Conservation (phyloP, 1,140 invertebrate species). For the Drosophila obscura region DNA sequence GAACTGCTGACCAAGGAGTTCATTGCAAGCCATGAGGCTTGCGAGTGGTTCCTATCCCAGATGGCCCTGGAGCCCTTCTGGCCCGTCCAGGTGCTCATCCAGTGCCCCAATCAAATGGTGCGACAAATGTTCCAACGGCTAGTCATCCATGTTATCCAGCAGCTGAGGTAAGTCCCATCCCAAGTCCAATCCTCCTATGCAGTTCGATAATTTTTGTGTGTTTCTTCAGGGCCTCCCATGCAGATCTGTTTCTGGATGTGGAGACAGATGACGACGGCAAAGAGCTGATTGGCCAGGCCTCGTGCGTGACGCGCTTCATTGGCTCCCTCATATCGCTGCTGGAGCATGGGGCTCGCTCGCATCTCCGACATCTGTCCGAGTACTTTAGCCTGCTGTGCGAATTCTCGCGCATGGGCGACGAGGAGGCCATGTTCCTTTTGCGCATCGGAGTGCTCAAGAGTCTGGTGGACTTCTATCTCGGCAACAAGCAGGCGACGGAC, state of each 20-base stretch:
- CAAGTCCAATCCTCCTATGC: too few species aligned
- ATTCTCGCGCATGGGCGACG: slow-evolving; percentile 97
- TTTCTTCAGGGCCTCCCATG: slow-evolving; percentile 86
- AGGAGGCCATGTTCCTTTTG: slow-evolving; percentile 94
- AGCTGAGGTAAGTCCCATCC: slow-evolving; percentile 86
- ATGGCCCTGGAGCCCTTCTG: slow-evolving; percentile 97
- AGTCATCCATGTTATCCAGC: slow-evolving; percentile 96
- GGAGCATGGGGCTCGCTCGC: slow-evolving; percentile 94
- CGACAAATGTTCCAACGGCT: slow-evolving; percentile 96
- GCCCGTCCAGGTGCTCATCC: slow-evolving; percentile 96
- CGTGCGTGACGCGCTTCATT: slow-evolving; percentile 96
- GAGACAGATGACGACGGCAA: slow-evolving; percentile 88
- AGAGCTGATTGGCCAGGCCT: slow-evolving; percentile 91
- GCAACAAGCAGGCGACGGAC: slow-evolving; percentile 86
- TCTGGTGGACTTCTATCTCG: slow-evolving; percentile 96
- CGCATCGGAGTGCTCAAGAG: slow-evolving; percentile 94
- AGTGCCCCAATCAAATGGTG: slow-evolving; percentile 98
- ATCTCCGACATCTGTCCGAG: slow-evolving; percentile 94
- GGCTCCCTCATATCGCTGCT: slow-evolving; percentile 94
- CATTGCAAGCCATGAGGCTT: slow-evolving; percentile 94
- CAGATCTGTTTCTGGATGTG: slow-evolving; percentile 89
- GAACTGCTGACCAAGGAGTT: slow-evolving; percentile 97
- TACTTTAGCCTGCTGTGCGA: slow-evolving; percentile 96
- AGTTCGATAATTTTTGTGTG: not conserved
- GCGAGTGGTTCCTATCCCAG: slow-evolving; percentile 96